Conservation (phyloP, 2,888 invertebrate species). For the Cephus sareptanus region DNA sequence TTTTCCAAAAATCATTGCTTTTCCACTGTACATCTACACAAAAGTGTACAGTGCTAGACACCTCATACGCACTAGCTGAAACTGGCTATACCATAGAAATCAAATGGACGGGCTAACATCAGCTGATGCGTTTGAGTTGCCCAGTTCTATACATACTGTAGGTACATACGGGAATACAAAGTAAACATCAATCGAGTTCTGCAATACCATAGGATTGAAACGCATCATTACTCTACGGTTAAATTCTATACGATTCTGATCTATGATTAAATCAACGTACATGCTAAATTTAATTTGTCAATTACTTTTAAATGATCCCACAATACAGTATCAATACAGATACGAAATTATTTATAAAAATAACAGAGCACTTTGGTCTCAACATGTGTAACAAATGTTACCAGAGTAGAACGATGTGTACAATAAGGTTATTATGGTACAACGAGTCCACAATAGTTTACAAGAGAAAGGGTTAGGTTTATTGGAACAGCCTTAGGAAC, state of each 20-base stretch:
- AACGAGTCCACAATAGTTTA: background rate
- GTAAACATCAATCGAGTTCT: background rate
- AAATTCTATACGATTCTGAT: background rate
- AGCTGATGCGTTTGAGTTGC: too few species aligned
- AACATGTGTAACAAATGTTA: background rate
- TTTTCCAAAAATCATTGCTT: too few species aligned
- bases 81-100: too few species aligned
- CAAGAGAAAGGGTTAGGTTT: background rate
- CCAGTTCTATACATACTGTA: too few species aligned
- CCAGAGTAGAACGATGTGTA: background rate
- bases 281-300: background rate
- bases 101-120: too few species aligned
- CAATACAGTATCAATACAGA: background rate
- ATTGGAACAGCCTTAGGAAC: background rate
- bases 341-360: background rate
- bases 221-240: background rate
- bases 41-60: too few species aligned
- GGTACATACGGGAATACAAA: background rate
- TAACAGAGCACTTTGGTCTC: background rate
- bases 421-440: background rate
- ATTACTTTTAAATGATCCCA: background rate
- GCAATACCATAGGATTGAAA: background rate
- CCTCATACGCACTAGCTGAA: too few species aligned
- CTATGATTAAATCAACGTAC: background rate
- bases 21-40: too few species aligned